These are phyloP conservation scores for Eupithecia tripunctaria DNA, from an alignment of 2,888 invertebrate species.

Conservation along the genomic window DNA sequence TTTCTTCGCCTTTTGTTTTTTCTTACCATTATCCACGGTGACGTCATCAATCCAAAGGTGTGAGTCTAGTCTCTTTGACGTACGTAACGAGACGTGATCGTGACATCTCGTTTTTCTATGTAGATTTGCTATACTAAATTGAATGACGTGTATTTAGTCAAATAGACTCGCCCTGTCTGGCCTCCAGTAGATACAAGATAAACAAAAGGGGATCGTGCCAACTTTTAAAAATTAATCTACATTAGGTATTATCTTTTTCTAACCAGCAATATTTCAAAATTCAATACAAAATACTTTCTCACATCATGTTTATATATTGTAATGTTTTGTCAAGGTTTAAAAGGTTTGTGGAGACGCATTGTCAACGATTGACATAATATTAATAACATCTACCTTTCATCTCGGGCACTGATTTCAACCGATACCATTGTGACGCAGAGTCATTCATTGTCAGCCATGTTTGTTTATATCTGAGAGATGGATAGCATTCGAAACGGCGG, in stretches of 20 bases:
- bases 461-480: conserved; percentile 29
- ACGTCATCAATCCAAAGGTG: too few species aligned
- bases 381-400: conserved; percentile 81
- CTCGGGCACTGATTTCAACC: conserved; percentile 51
- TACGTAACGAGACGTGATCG: too few species aligned
- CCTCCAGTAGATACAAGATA: too few species aligned
- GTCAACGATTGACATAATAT: conserved; percentile 53
- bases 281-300: not conserved
- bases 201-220: too few species aligned
- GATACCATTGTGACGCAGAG: conserved; percentile 27
- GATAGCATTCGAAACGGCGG: conserved; percentile 7
- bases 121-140: too few species aligned
- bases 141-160: too few species aligned
- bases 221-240: too few species aligned
- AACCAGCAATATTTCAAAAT: not conserved
- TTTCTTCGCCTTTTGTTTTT: too few species aligned
- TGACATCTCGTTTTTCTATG: too few species aligned
- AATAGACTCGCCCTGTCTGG: too few species aligned
- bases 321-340: conserved; percentile 33
- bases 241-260: not conserved
- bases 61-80: too few species aligned
- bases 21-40: too few species aligned
- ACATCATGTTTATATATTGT: not conserved
- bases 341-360: conserved; percentile 33
- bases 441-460: conserved; percentile 33